phyloP scores from a whole-genome alignment of 64 coral and sea anemone species.

The Porites lutea region DNA sequence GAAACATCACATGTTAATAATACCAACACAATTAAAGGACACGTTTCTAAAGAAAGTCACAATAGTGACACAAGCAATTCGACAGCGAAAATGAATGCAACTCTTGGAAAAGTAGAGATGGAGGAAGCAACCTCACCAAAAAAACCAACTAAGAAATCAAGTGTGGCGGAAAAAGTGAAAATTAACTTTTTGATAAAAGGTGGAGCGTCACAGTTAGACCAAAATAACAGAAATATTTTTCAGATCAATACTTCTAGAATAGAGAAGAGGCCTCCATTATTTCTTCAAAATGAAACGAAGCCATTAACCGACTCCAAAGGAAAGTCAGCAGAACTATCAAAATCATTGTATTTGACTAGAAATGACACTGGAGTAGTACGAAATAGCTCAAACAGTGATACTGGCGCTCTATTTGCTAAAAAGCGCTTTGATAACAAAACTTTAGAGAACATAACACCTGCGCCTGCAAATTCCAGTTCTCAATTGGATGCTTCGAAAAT shows the following conservation, averaged over 20 bases:
- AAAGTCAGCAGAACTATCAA: not conserved
- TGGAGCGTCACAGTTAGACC: not conserved
- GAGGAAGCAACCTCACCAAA: not conserved
- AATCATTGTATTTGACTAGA: not conserved
- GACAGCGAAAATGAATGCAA: not conserved
- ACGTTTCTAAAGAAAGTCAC: not conserved
- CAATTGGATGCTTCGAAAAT: too few species aligned
- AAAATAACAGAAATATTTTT: not conserved
- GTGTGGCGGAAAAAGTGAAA: not conserved
- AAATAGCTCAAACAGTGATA: too few species aligned
- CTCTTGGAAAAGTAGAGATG: not conserved
- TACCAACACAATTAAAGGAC: not conserved
- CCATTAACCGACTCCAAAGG: not conserved
- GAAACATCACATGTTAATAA: not conserved
- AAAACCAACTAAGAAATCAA: not conserved
- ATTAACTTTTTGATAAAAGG: slow-evolving; percentile 24
- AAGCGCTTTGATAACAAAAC: too few species aligned
- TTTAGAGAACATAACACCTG: too few species aligned
- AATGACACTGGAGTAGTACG: too few species aligned
- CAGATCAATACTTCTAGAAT: not conserved
- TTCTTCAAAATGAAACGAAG: not conserved
- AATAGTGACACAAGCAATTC: not conserved
- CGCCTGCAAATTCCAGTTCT: too few species aligned
- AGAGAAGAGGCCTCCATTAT: not conserved
- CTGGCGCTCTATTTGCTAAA: too few species aligned